Evolutionary conservation across 2,113 vertebrate species (phyloP).

Genomic region (Scomber scombrus): DNA sequence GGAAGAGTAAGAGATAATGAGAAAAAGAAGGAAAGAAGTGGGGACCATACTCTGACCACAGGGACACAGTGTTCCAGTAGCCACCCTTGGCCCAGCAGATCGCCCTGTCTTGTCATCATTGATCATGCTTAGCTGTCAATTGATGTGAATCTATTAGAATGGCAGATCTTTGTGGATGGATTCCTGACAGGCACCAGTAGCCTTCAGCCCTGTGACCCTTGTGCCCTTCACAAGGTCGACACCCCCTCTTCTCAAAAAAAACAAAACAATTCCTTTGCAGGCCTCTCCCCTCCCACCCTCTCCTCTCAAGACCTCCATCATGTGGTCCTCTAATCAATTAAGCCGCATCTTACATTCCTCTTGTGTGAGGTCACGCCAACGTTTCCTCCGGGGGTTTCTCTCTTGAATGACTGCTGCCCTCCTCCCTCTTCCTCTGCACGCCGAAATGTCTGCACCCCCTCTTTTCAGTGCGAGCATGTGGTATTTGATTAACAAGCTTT

Average conservation of each 20-base stretch:
- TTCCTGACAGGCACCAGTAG: slow-evolving; percentile 72
- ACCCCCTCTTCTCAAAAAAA: slow-evolving; percentile 16
- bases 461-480: slow-evolving; percentile 13
- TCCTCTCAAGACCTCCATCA: slow-evolving; percentile 78
- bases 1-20: slow-evolving; percentile 13
- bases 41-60: slow-evolving; percentile 21
- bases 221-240: slow-evolving; percentile 81
- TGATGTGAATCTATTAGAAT: slow-evolving; percentile 68
- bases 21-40: slow-evolving; percentile 6
- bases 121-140: slow-evolving; percentile 76
- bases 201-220: slow-evolving; percentile 75
- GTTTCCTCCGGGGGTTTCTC: slow-evolving; percentile 68
- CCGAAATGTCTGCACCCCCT: slow-evolving; percentile 10
- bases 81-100: slow-evolving; percentile 40
- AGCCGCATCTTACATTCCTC: slow-evolving; percentile 87
- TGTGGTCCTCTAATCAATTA: slow-evolving; percentile 88
- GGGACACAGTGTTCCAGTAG: slow-evolving; percentile 48
- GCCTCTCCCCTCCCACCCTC: slow-evolving; percentile 1
- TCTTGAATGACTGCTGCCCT: slow-evolving; percentile 36
- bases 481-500: slow-evolving; percentile 49
- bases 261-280: slow-evolving; percentile 26
- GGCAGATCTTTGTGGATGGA: slow-evolving; percentile 70
- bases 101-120: slow-evolving; percentile 64
- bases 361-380: slow-evolving; percentile 87
- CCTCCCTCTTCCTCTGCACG: slow-evolving; percentile 23